Base-by-base conservation (phyloP, 2,113 vertebrate genomes). In the Dicentrarchus labrax region DNA sequence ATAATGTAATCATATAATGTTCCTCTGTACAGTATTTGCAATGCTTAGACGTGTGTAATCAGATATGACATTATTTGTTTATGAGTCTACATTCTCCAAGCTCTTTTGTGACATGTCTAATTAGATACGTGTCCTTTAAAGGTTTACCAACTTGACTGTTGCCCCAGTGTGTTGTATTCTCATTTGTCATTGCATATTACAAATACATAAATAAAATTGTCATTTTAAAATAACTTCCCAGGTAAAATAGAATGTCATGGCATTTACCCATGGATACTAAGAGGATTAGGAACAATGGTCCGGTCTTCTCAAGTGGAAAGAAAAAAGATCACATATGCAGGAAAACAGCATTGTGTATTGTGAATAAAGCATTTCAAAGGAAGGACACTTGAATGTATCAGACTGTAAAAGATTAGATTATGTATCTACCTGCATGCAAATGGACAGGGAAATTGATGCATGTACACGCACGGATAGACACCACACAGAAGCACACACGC, bases 241-340 rank as follows among this genome's bases (percentile, higher is more conserved):
- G 30, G 64, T 57, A 36, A 69, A 82, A 57, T 2, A 65, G 12
- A 82, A 73, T 56, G 48, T 57, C 16, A 53, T 51, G 41, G 65
- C 30, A 70, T 85, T 62, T 62, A 72, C 38, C 60, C 21, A n/a
- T 41, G 39, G 17, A 72, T 39, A 47, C 17, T 24, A 59, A 78
- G 54, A 60, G 54, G 39, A 81, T 81, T 86, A 72, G 61, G 66
- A 64, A 74, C 69, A 69, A 70, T 51, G 47, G 56, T 51, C 11
- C 8, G 21, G 16, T 61, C 36, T 57, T 79, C 48, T 59, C 30
- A 50, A 39, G 59, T 56, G 50, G 5, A 39, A 76, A 11, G 19
- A 43, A 41, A 51, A 74, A 64, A 36, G 10, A 62, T 73, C 30
- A 21, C 15, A 59, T 57, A 11, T 72, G 65, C 48, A 76, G 17